Conservation (phyloP, 2,888 invertebrate species). For the Drosophila setosimentum region DNA sequence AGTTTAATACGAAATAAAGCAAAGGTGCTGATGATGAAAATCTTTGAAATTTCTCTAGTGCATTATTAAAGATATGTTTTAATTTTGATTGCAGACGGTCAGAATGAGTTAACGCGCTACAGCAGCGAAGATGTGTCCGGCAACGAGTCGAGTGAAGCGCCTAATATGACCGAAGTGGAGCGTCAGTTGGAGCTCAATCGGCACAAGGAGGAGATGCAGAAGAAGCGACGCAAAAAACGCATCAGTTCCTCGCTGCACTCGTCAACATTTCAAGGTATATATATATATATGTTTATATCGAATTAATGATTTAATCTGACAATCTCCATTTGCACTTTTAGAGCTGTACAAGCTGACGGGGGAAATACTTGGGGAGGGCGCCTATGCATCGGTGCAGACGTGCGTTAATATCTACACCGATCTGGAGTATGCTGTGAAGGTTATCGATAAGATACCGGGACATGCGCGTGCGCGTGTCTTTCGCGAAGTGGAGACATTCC, state of each 20-base stretch:
- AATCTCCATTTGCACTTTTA: conserved; percentile 77
- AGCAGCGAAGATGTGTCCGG: conserved; percentile 85
- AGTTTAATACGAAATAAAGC: background rate
- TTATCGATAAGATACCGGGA: conserved; percentile 97
- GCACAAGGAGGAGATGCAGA: conserved; percentile 95
- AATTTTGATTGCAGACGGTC: conserved; percentile 70
- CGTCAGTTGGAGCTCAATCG: conserved; percentile 88
- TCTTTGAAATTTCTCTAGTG: background rate
- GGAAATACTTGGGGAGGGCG: conserved; percentile 98
- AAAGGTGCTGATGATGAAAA: conserved; percentile 5
- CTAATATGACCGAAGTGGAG: conserved; percentile 84
- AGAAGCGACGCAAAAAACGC: conserved; percentile 94
- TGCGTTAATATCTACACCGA: conserved; percentile 96
- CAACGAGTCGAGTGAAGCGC: conserved; percentile 84
- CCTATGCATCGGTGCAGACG: conserved; percentile 97
- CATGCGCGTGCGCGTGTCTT: conserved; percentile 97
- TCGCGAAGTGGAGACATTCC: conserved; percentile 99
- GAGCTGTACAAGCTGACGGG: conserved; percentile 98
- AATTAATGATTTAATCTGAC: background rate
- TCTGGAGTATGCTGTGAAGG: conserved; percentile 98
- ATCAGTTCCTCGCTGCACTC: conserved; percentile 95
- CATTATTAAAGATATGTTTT: background rate
- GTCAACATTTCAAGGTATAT: conserved; percentile 94
- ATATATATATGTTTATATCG: background rate
- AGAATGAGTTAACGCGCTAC: conserved; percentile 84